Evolutionary conservation across 2,888 invertebrate genomes (phyloP).

Genomic region (Hirtodrosophila cameraria): DNA sequence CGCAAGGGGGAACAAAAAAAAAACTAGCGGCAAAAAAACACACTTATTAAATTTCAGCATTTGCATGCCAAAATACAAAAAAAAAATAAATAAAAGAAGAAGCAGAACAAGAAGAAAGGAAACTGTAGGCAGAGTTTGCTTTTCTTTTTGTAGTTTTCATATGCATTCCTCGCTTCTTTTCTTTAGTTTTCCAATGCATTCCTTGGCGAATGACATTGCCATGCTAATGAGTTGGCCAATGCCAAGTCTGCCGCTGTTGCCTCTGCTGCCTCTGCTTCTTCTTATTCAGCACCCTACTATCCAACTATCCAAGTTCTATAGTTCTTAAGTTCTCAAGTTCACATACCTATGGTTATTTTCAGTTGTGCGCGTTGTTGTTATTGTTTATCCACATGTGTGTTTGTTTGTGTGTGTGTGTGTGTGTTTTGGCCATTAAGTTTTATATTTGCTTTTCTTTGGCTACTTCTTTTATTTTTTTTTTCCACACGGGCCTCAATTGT

Average conservation of each 20-base stretch:
- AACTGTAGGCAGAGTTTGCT: too few species aligned
- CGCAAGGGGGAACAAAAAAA: slow-evolving; percentile 45
- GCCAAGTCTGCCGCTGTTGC: neutral
- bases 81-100: slow-evolving; percentile 4
- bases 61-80: slow-evolving; percentile 58
- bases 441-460: slow-evolving; percentile 33
- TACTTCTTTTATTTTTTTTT: slow-evolving; percentile 13
- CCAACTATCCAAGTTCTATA: too few species aligned
- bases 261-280: neutral
- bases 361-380: slow-evolving; percentile 12
- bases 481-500: slow-evolving; percentile 18
- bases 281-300: too few species aligned
- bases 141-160: too few species aligned
- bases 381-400: slow-evolving; percentile 49
- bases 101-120: slow-evolving; percentile 26
- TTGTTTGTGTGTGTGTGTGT: slow-evolving; percentile 23
- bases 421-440: slow-evolving; percentile 38
- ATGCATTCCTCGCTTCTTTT: too few species aligned
- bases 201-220: slow-evolving; percentile 16
- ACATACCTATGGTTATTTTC: slow-evolving; percentile 54
- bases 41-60: slow-evolving; percentile 75
- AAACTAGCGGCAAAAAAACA: slow-evolving; percentile 37
- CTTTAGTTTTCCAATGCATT: slow-evolving; percentile 4
- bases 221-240: slow-evolving; percentile 48
- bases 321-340: slow-evolving; percentile 20